A percentile compares a stretch with the other conserved stretches of the same genome.
Evolutionary conservation across 2,113 vertebrate genomes (phyloP).

Genomic region (Pagrus major): DNA sequence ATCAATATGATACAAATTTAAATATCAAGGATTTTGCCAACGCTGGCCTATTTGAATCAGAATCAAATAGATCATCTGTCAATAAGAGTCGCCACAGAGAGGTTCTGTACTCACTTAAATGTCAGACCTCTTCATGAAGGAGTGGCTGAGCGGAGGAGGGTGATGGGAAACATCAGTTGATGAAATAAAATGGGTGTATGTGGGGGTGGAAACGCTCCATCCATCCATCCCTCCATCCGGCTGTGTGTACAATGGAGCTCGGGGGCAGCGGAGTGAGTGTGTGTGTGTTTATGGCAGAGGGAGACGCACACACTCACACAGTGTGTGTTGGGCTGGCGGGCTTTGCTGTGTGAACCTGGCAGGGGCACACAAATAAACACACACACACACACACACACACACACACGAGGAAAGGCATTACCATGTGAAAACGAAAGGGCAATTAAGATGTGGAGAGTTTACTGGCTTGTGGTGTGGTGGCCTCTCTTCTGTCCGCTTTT

Average conservation of each 20-base stretch:
- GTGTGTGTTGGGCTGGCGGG: conserved; percentile 13
- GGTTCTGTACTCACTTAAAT: not conserved
- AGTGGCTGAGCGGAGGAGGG: not conserved
- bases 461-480: conserved; percentile 60
- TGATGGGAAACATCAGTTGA: conserved; percentile 49
- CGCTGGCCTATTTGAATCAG: too few species aligned
- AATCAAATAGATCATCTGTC: not conserved
- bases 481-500: conserved; percentile 53
- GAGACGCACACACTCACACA: conserved; percentile 11
- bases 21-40: too few species aligned
- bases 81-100: not conserved
- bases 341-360: conserved; percentile 58
- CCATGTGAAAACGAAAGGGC: conserved; percentile 74
- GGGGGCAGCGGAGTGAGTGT: conserved; percentile 17
- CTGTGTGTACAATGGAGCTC: conserved; percentile 39
- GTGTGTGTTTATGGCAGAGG: conserved; percentile 23
- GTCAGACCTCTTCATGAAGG: not conserved
- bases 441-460: conserved; percentile 72
- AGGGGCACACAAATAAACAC: conserved; percentile 43
- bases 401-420: conserved; percentile 56
- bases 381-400: conserved; percentile 35
- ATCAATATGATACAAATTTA: too few species aligned
- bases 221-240: conserved; percentile 46
- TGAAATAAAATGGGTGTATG: conserved; percentile 31
- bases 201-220: conserved; percentile 43